phyloP scores from a whole-genome alignment of 2,113 vertebrate species.

The Eleginops maclovinus region DNA sequence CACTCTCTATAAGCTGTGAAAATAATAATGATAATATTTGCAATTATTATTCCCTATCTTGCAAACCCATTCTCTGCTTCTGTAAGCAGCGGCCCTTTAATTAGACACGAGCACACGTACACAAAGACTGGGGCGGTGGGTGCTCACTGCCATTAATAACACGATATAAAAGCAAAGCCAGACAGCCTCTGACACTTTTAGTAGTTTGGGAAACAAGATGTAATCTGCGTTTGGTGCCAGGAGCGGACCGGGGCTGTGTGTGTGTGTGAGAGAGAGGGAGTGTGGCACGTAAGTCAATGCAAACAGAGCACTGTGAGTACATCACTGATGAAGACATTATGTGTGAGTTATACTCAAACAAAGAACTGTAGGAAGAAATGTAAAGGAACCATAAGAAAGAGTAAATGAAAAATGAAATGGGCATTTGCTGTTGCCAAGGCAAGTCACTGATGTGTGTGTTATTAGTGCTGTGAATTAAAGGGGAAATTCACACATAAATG shows the following conservation, averaged over 20 bases:
- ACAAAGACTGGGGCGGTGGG: constrained; percentile 70
- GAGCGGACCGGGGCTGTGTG: constrained; percentile 71
- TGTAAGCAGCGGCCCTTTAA: constrained; percentile 82
- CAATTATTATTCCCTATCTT: constrained; percentile 81
- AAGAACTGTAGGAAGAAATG: constrained; percentile 57
- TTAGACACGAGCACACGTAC: constrained; percentile 79
- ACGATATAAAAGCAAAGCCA: constrained; percentile 83
- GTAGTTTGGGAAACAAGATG: constrained; percentile 86
- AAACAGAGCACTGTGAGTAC: constrained; percentile 74
- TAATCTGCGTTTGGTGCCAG: constrained; percentile 83
- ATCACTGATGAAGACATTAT: constrained; percentile 80
- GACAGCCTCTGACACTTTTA: constrained; percentile 86
- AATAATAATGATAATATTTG: constrained; percentile 81
- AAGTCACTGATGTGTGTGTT: constrained; percentile 48
- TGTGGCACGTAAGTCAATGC: constrained; percentile 76
- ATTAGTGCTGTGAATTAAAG: constrained; percentile 43
- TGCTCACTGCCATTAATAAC: constrained; percentile 83
- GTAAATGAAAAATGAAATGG: constrained; percentile 54
- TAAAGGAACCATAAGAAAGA: constrained; percentile 59
- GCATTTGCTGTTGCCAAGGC: constrained; percentile 61
- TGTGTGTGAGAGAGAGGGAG: constrained; percentile 64
- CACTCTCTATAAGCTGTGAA: constrained; percentile 70
- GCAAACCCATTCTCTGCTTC: constrained; percentile 80
- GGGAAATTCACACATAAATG: constrained; percentile 16
- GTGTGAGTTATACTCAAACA: constrained; percentile 73